These are phyloP conservation scores for Toxotes jaculatrix DNA, from an alignment of 2,113 vertebrate species.

Conservation along the genomic window DNA sequence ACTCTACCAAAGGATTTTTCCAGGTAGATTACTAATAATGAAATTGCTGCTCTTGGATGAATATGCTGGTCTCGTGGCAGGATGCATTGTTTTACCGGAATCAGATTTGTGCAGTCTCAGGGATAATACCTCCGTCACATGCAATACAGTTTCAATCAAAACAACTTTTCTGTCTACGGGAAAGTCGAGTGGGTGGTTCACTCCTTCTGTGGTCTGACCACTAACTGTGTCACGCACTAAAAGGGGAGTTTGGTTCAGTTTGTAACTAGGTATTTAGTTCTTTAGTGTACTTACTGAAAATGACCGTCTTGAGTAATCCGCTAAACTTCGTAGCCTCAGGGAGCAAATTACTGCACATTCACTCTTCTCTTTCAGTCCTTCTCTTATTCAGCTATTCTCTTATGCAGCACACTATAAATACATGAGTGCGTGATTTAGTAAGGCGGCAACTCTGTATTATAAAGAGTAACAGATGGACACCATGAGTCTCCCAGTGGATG, in stretches of 20 bases:
- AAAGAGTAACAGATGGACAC: conserved; percentile 29
- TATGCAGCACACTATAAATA: background rate
- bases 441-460: background rate
- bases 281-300: conserved; percentile 47
- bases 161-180: conserved; percentile 45
- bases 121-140: conserved; percentile 66
- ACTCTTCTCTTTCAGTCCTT: background rate
- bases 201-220: conserved; percentile 62
- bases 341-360: background rate
- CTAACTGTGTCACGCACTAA: conserved; percentile 56
- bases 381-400: background rate
- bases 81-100: conserved; percentile 63
- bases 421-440: conserved; percentile 3
- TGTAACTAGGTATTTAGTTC: conserved; percentile 53
- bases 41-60: conserved; percentile 36
- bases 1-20: background rate
- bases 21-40: conserved; percentile 34
- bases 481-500: background rate
- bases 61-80: conserved; percentile 26
- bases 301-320: conserved; percentile 20
- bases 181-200: conserved; percentile 48
- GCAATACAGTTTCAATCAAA: conserved; percentile 59
- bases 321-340: conserved; percentile 22
- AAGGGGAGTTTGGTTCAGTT: conserved; percentile 45
- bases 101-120: conserved; percentile 45